These are phyloP conservation scores for Colossoma macropomum DNA, from an alignment of 2,113 vertebrate genomes.

Conservation along the genomic window DNA sequence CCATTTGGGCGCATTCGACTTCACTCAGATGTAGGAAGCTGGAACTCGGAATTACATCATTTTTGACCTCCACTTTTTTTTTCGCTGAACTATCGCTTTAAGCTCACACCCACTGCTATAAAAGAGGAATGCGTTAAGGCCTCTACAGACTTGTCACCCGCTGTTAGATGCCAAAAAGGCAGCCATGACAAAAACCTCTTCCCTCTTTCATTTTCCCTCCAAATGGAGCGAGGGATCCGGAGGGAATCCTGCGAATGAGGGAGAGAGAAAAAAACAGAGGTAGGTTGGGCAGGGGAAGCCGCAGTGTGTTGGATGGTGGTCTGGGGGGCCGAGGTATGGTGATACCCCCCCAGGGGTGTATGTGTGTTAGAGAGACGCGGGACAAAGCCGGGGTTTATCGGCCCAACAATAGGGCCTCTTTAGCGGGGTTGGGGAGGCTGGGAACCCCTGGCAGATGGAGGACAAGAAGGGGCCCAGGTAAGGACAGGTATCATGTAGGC, in stretches of 20 bases:
- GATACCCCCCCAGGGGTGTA: constrained; percentile 49
- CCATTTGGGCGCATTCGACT: too few relatives aligned
- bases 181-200: background rate
- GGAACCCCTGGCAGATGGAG: constrained; percentile 56
- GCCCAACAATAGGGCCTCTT: constrained; percentile 58
- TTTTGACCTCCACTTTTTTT: too few relatives aligned
- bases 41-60: too few relatives aligned
- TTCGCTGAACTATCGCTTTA: too few relatives aligned
- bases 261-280: constrained; percentile 34
- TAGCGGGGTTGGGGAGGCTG: constrained; percentile 49
- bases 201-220: background rate
- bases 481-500: constrained; percentile 49
- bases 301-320: constrained; percentile 30
- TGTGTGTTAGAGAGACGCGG: constrained; percentile 36
- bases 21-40: too few relatives aligned
- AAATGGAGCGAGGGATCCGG: constrained; percentile 3
- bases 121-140: background rate
- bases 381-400: constrained; percentile 57
- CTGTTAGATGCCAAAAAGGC: background rate
- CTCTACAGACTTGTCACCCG: background rate
- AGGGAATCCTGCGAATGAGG: constrained; percentile 18
- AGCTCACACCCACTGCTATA: too few relatives aligned
- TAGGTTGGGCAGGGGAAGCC: constrained; percentile 19
- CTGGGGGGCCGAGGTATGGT: constrained; percentile 18
- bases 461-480: constrained; percentile 46